Base-by-base conservation (phyloP, 2,797 vertebrate genomes). In the Luscinia luscinia region DNA sequence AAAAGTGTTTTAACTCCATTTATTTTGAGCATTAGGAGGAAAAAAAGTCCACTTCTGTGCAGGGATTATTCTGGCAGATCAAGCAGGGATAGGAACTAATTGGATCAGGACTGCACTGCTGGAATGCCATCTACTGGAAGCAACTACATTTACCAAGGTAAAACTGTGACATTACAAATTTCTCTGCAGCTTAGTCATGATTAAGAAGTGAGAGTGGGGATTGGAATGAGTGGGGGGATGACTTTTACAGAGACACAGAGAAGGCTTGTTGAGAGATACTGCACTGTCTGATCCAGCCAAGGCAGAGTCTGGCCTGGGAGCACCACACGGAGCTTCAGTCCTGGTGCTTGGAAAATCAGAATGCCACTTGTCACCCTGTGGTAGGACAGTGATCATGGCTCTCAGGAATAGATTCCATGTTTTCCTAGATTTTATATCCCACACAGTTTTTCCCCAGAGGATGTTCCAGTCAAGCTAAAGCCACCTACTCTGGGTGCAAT, bases 51-150 rank as follows among this genome's bases (percentile, higher is more conserved):
- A 55, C 6, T 81, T 73, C 40, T 61, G 45, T 67, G 34, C 34
- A 62, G 45, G 21, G 41, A 72, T 69, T 70, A 32, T 38, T 89
- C n/a, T 7, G 10, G 41, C 34, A 84, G 70, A 34, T 54, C 17
- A 41, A 22, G 49, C 1, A 45, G 38, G 51, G 45, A 63, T 1
- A 36, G 69, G 70, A 57, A 41, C 59, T 24, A 38, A 34, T 27
- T 57, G 12, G 2, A 27, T 15, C 48, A 46, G 64, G 34, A 30
- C 55, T 58, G 68, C 62, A 34, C 82, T 72, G 72, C 34, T 83
- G 52, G 54, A 52, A 77, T 85, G 89, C 94, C 93, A 94, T 58
- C 94, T 96, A 22, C 85, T 91, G 95, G 94, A 85, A 78, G 30
- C 66, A 89, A 28, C 30, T 23, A 26, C 6, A 5, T 54, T 32